Evolutionary conservation across 2,797 vertebrate species (phyloP), one percentile per base, ranked within the genome.

Genomic region (Ciconia nigra): DNA sequence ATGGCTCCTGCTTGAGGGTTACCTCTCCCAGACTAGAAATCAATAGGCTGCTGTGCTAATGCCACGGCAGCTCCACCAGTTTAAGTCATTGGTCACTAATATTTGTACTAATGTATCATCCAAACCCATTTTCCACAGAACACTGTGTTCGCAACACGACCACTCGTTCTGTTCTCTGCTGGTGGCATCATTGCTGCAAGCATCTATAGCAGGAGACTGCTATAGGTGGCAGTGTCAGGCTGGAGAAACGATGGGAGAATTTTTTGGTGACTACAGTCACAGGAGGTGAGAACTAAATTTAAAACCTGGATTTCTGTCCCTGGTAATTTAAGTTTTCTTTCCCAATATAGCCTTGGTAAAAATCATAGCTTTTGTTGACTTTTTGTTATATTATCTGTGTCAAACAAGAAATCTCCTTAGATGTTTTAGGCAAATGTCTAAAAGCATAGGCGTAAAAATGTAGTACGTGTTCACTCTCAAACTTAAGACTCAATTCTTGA

Each of bases 171-270:
- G 26, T 66, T 87, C 42, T 71, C 12, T 71, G n/a, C 46, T 58
- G 51, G 46, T 2, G 1, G 22, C 55, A 58, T 20, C n/a, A 4
- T 9, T 91, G 80, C 88, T 84, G 59, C 86, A 55, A 57, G 58
- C 57, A 49, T 29, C 35, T 37, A 1, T 69, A 54, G 72, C 62
- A 59, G 0, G 5, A 78, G 54, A 52, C 87, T 95, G 76, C 91
- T 82, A 78, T 88, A 96, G 88, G 47, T 91, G 92, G 89, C 90
- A 82, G 59, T 87, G 86, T 89, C 90, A 92, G 86, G 77, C 88
- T 92, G 71, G 33, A 37, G 83, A 91, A 95, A 42, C 0, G 1
- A 12, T 42, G 29, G 25, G 39, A 79, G 65, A 46, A n/a, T 39
- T 93, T 94, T 94, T 83, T 89, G 66, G 58, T 94, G 66, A 49